These are phyloP conservation scores for Gallinago undulata DNA, from an alignment of 2,113 vertebrate genomes.

Conservation along the genomic window DNA sequence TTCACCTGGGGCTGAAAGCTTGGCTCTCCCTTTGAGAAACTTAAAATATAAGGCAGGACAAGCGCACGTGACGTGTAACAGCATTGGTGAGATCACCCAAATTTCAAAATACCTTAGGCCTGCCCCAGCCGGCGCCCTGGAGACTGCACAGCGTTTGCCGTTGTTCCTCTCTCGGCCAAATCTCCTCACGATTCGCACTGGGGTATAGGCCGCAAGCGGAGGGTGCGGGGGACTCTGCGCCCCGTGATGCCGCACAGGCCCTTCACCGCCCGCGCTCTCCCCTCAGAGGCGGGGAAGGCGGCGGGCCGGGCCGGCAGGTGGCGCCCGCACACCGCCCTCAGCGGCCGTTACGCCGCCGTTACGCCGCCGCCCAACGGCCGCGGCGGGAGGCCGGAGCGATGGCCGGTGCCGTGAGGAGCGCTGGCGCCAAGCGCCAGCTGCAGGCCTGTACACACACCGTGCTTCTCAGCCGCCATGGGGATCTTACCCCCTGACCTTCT, in stretches of 20 bases:
- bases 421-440: accelerated
- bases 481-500: neutral
- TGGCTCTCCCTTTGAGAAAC: neutral
- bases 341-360: neutral
- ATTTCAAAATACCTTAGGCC: neutral
- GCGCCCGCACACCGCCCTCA: neutral
- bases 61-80: accelerated
- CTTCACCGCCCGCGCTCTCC: neutral
- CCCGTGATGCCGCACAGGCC: neutral
- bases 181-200: neutral
- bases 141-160: neutral
- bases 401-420: accelerated
- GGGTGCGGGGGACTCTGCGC: too few species aligned
- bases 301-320: neutral
- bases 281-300: neutral
- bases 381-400: neutral
- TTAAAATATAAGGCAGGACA: accelerated
- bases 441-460: accelerated
- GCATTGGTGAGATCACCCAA: neutral
- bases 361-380: neutral
- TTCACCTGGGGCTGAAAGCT: neutral
- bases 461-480: too few species aligned
- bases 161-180: accelerated
- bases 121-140: neutral
- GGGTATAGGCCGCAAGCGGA: accelerated